Conservation (phyloP, 2,113 vertebrate species). For the Bufo bufo region DNA sequence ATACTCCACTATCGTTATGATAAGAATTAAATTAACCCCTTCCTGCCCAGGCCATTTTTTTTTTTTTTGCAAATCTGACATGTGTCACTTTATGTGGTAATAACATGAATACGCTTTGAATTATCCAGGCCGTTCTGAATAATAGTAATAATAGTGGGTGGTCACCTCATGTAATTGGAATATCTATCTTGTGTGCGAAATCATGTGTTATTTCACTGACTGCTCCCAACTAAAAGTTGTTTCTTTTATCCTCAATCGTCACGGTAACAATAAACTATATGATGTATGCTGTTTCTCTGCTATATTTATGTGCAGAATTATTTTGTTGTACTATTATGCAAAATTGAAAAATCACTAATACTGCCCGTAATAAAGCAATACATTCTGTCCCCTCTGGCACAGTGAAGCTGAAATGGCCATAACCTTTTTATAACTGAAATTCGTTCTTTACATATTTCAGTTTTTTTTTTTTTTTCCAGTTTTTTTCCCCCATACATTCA, state of each 20-base stretch:
- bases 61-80: too few species aligned
- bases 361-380: constrained; percentile 11
- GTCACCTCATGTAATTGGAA: neutral
- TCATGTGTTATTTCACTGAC: neutral
- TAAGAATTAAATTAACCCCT: too few species aligned
- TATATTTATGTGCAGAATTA: constrained; percentile 16
- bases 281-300: neutral
- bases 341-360: constrained; percentile 6
- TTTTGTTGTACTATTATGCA: constrained; percentile 31
- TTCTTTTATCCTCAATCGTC: neutral
- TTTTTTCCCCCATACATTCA: neutral
- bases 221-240: neutral
- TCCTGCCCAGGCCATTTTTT: too few species aligned
- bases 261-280: constrained; percentile 12
- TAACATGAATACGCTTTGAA: too few species aligned
- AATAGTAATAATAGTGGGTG: too few species aligned
- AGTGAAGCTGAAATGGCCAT: neutral
- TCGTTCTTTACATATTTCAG: neutral
- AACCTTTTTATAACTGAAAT: neutral
- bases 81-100: too few species aligned
- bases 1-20: too few species aligned
- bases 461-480: neutral
- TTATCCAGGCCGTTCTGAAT: too few species aligned
- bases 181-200: neutral
- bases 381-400: constrained; percentile 11